Percentiles rank a stretch among this genome's conserved stretches.
Conservation (phyloP, 2,113 vertebrate genomes). For the Eclectus roratus region DNA sequence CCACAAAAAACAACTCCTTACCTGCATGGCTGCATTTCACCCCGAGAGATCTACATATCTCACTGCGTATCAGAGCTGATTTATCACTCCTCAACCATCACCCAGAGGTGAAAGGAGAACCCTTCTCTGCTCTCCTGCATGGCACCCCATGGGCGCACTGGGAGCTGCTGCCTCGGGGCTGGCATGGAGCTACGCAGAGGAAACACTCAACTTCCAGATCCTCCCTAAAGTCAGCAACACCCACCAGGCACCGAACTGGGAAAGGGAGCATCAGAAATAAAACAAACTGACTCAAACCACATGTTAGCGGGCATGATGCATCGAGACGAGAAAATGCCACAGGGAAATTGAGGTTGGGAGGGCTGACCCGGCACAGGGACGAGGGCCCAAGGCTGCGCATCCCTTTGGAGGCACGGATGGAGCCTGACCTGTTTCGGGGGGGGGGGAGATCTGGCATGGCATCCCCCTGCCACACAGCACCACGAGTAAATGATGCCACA, state of each 20-base stretch:
- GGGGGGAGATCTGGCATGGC: neutral
- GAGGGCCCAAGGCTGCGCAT: rapidly evolving
- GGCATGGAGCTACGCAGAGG: neutral
- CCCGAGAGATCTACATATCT: neutral
- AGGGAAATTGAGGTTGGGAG: rapidly evolving
- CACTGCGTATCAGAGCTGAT: rapidly evolving
- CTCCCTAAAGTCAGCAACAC: neutral
- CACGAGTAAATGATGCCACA: rapidly evolving
- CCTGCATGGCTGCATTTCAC: rapidly evolving
- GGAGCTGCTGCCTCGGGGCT: neutral
- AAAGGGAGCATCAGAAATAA: neutral
- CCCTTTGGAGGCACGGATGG: rapidly evolving
- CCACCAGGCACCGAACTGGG: neutral
- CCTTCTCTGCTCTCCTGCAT: neutral
- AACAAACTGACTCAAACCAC: neutral
- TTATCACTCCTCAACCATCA: neutral
- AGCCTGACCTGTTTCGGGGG: rapidly evolving
- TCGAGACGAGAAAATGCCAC: neutral
- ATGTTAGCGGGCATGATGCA: neutral
- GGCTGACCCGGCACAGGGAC: rapidly evolving
- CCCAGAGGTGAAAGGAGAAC: neutral
- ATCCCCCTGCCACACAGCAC: neutral
- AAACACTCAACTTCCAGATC: neutral
- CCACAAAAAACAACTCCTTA: neutral
- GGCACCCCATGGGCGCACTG: neutral